Base-by-base conservation (phyloP, 1,140 invertebrate species). In the Thaumetopoea pityocampa region DNA sequence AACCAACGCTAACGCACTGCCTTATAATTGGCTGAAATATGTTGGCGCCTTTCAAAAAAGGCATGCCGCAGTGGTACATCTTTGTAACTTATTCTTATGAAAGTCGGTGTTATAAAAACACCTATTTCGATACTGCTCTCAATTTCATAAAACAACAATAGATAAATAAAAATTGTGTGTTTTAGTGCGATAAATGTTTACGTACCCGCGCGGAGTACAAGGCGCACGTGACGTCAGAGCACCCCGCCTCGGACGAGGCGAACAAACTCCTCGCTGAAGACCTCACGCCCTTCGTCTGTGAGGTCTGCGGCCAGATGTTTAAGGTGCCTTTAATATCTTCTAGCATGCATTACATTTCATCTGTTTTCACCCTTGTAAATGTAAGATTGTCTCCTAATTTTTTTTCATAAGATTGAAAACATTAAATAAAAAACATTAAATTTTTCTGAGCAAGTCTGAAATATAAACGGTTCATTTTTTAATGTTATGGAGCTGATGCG, bases 271-370 rank as follows among this genome's bases (percentile, higher is more conserved):
- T 6, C 8, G 7, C 12, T 1, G 12, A 26, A 5, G 15, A 36
- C 8, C 24, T 18, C 0, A 45, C 37, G 9, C 41, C 42, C 6
- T 54, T 44, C 2, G 51, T 54, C 0, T 54, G 51, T 24, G 51
- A 54, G 23, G 26, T 54, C 5, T 54, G 51, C 22, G 51, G 51
- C 1, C 40, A 45, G 14, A 49, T 48, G 40, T 54, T 54, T 22
- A 54, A 46, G 38, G 51, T 54, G 27, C 32, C 14, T 23, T 18
- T n/a, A n/a, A n/a, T n/a, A n/a, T n/a, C 4, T n/a, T n/a, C n/a
- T n/a, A n/a, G n/a, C n/a, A n/a, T n/a, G n/a, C n/a, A n/a, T n/a
- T n/a, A n/a, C n/a, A n/a, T n/a, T n/a, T n/a, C n/a, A n/a, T n/a
- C n/a, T n/a, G n/a, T n/a, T n/a, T n/a, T n/a, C n/a, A n/a, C n/a